Evolutionary conservation across 2,888 invertebrate genomes (phyloP).

Genomic region (Tetramorium bicarinatum): DNA sequence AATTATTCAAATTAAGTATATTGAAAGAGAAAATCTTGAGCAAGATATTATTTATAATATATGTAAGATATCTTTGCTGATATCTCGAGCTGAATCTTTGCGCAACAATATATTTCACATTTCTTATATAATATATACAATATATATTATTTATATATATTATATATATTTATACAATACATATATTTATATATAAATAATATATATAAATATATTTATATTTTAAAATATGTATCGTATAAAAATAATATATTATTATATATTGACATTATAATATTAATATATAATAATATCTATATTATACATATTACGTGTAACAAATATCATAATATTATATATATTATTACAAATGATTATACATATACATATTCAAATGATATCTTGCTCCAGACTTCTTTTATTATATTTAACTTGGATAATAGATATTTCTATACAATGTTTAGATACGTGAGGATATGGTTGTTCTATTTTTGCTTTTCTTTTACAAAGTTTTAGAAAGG

Average conservation of each 20-base stretch:
- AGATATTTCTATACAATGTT: neutral
- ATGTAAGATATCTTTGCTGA: no score
- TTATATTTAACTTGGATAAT: neutral
- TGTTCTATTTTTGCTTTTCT: neutral
- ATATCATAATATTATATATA: constrained; percentile 6
- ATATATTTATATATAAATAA: no score
- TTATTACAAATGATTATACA: neutral
- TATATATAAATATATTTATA: no score
- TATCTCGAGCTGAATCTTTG: no score
- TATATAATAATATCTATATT: constrained; percentile 1
- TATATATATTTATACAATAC: neutral
- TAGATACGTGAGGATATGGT: accelerated
- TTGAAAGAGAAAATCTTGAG: no score
- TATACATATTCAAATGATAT: neutral
- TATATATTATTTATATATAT: constrained; percentile 7
- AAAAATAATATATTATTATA: no score
- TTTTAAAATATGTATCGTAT: no score
- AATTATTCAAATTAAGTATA: no score
- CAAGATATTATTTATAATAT: no score
- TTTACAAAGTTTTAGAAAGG: neutral
- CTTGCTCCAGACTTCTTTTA: neutral
- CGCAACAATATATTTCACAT: no score
- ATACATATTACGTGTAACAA: no score
- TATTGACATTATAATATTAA: neutral
- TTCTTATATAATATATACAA: no score